phyloP scores from a whole-genome alignment of 2,888 invertebrate genomes.

The Ophioninae sp. region DNA sequence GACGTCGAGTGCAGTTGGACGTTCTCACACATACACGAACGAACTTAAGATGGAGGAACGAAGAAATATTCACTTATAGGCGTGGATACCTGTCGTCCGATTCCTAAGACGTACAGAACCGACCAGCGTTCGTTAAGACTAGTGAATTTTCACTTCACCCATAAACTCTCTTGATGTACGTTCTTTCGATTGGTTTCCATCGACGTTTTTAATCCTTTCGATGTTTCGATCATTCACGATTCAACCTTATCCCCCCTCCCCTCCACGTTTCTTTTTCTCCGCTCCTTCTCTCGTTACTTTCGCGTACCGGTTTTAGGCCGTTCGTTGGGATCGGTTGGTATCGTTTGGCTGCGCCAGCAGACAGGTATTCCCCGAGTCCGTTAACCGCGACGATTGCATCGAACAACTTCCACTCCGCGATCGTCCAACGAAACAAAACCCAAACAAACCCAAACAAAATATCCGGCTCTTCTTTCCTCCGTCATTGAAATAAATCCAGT shows the following conservation, averaged over 20 bases:
- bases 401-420: constrained; percentile 9
- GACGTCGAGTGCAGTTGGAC: constrained; percentile 49
- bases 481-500: neutral
- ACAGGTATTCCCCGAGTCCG: constrained; percentile 76
- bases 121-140: neutral
- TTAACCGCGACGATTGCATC: constrained; percentile 74
- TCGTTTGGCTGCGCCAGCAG: constrained; percentile 63
- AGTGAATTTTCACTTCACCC: neutral
- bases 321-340: constrained; percentile 50
- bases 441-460: too few species aligned
- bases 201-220: neutral
- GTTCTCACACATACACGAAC: constrained; percentile 19
- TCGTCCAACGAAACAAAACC: too few species aligned
- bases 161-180: constrained; percentile 2
- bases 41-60: constrained; percentile 18
- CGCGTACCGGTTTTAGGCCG: constrained; percentile 76
- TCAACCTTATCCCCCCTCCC: neutral
- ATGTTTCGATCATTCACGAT: constrained; percentile 9
- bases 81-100: neutral
- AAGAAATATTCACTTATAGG: constrained; percentile 46
- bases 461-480: neutral
- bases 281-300: constrained; percentile 57
- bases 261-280: constrained; percentile 3
- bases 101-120: constrained; percentile 10
- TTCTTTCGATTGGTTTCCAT: neutral